Percentiles rank a stretch among this genome's conserved stretches.
phyloP scores from a whole-genome alignment of 2,113 vertebrate species.

The Erythrocercus mccallii region DNA sequence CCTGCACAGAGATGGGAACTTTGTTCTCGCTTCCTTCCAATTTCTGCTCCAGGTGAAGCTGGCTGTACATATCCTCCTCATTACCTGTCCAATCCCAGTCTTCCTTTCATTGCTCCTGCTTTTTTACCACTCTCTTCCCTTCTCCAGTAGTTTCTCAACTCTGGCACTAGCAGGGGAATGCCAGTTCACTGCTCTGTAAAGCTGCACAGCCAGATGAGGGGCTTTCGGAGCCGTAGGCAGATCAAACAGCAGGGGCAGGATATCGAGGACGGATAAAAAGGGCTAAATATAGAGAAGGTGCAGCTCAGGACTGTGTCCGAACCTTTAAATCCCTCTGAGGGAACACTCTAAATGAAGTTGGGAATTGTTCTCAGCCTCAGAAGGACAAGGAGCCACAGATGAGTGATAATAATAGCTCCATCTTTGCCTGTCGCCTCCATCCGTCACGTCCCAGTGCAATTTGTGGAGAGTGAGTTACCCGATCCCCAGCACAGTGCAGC shows the following conservation, averaged over 20 bases:
- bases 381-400: neutral
- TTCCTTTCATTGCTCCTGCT: neutral
- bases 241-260: neutral
- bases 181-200: neutral
- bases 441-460: neutral
- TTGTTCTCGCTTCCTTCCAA: neutral
- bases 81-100: rapidly evolving
- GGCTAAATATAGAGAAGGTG: conserved; percentile 67
- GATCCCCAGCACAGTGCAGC: neutral
- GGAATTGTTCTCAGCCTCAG: conserved; percentile 46
- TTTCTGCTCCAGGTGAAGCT: neutral
- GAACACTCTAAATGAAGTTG: conserved; percentile 31
- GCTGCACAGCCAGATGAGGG: neutral
- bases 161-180: neutral
- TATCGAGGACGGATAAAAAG: conserved; percentile 18
- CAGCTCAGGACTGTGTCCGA: conserved; percentile 9
- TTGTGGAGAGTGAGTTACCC: neutral
- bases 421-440: neutral
- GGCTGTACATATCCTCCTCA: rapidly evolving
- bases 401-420: conserved; percentile 27
- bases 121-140: neutral
- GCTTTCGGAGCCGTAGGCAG: neutral
- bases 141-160: neutral
- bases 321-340: conserved; percentile 45
- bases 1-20: neutral